A percentile compares a stretch with the other conserved stretches of the same genome.
Conservation (phyloP, 2,888 invertebrate genomes). For the Coenonympha glycerion region DNA sequence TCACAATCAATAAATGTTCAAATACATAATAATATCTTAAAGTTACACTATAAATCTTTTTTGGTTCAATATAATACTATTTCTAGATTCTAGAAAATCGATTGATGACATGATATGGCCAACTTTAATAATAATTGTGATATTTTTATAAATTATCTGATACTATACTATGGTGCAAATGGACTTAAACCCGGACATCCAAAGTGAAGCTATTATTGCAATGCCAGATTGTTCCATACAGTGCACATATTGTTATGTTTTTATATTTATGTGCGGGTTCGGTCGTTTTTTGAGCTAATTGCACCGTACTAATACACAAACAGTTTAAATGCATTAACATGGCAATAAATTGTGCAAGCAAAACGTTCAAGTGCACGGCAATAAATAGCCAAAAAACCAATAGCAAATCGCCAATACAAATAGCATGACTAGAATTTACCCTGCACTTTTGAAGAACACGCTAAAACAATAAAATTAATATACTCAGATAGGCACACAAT, state of each 20-base stretch:
- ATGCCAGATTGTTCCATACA: not conserved
- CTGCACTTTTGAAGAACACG: slow-evolving; percentile 12
- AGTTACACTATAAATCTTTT: not conserved
- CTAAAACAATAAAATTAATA: not conserved
- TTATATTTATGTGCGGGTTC: too few relatives aligned
- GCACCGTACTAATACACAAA: too few relatives aligned
- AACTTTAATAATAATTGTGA: not conserved
- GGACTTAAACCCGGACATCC: too few relatives aligned
- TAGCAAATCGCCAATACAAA: not conserved
- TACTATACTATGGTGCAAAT: too few relatives aligned
- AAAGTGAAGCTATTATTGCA: not conserved
- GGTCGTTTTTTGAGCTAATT: too few relatives aligned
- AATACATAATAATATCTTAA: slow-evolving; percentile 2
- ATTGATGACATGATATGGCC: slow-evolving; percentile 10
- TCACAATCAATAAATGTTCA: slow-evolving; percentile 3
- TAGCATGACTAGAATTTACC: slow-evolving; percentile 13
- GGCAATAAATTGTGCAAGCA: slow-evolving; percentile 7
- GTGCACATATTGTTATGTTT: too few relatives aligned
- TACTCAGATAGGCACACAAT: too few relatives aligned
- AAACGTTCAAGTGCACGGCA: slow-evolving; percentile 4
- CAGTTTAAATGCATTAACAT: not conserved
- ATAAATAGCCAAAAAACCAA: not conserved
- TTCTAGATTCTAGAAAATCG: slow-evolving; percentile 15
- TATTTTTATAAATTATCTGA: too few relatives aligned
- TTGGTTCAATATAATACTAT: not conserved